Evolutionary conservation across 2,888 invertebrate species (phyloP).

Genomic region (Oligia latruncula): DNA sequence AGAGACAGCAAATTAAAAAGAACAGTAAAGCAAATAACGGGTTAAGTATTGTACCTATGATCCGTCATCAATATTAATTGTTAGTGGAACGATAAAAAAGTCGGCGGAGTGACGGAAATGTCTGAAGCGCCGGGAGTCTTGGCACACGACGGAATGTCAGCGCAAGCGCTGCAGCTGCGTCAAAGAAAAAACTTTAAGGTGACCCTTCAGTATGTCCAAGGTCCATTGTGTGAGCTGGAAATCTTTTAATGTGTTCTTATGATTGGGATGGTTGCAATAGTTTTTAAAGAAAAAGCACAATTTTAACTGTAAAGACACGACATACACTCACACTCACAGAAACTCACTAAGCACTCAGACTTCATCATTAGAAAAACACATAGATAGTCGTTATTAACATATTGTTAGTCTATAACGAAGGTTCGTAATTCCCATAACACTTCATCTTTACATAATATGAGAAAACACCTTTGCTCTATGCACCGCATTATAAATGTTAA

Average conservation of each 20-base stretch:
- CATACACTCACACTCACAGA: neutral
- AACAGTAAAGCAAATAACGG: conserved; percentile 56
- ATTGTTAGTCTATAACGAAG: conserved; percentile 1
- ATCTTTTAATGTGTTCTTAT: conserved; percentile 6
- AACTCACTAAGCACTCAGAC: neutral
- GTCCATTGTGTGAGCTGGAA: conserved; percentile 18
- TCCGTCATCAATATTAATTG: conserved; percentile 79
- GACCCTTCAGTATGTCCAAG: conserved; percentile 53
- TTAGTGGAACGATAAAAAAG: conserved; percentile 67
- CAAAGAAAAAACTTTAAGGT: conserved; percentile 53
- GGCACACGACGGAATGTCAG: conserved; percentile 81
- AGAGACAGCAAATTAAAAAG: conserved; percentile 32
- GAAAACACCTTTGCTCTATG: conserved; percentile 64
- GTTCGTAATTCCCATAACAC: conserved; percentile 29
- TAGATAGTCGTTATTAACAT: neutral
- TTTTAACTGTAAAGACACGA: neutral
- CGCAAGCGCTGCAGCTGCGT: conserved; percentile 62
- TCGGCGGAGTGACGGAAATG: conserved; percentile 75
- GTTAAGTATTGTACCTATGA: conserved; percentile 41
- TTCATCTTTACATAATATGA: conserved; percentile 48
- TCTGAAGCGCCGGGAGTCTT: conserved; percentile 66
- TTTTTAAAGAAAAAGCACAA: neutral
- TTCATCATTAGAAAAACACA: conserved; percentile 7
- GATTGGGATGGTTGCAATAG: neutral
- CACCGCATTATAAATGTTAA: conserved; percentile 68